Percentiles rank a stretch among this genome's conserved stretches.
Evolutionary conservation across 2,888 invertebrate genomes (phyloP).

Genomic region (Ametastegia equiseti): DNA sequence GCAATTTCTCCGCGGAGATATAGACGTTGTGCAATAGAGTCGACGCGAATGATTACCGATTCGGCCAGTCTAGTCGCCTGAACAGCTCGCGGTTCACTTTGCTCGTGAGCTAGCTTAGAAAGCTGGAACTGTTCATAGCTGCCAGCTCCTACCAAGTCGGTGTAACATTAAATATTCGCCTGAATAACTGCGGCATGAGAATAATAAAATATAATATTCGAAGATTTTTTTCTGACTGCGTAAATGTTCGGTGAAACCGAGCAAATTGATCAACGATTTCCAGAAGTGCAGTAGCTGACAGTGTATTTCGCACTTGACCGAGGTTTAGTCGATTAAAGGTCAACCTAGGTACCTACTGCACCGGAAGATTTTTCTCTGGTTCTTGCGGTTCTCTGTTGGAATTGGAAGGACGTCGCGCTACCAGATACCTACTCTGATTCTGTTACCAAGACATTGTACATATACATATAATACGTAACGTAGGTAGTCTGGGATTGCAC

Average conservation of each 20-base stretch:
- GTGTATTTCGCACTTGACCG: neutral
- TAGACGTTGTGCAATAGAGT: conserved; percentile 3
- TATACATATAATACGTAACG: no score
- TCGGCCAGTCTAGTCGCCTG: conserved; percentile 2
- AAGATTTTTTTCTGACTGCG: no score
- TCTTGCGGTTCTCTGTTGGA: no score
- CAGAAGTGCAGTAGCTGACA: no score
- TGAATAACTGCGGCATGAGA: neutral
- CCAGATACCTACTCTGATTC: no score
- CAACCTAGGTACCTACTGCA: no score
- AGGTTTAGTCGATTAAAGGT: neutral
- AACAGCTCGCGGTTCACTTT: neutral
- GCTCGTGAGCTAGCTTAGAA: neutral
- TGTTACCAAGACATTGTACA: no score
- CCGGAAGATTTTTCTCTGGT: no score
- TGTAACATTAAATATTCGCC: neutral
- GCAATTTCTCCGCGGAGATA: conserved; percentile 30
- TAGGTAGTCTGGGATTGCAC: no score
- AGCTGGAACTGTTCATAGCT: conserved; percentile 18
- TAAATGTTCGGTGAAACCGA: no score
- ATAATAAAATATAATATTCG: neutral
- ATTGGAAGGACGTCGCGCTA: no score
- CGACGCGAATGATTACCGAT: conserved; percentile 32
- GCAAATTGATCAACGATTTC: neutral
- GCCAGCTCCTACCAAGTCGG: neutral